Base-by-base conservation (phyloP, 2,797 vertebrate genomes). In the Nannoperca australis region DNA sequence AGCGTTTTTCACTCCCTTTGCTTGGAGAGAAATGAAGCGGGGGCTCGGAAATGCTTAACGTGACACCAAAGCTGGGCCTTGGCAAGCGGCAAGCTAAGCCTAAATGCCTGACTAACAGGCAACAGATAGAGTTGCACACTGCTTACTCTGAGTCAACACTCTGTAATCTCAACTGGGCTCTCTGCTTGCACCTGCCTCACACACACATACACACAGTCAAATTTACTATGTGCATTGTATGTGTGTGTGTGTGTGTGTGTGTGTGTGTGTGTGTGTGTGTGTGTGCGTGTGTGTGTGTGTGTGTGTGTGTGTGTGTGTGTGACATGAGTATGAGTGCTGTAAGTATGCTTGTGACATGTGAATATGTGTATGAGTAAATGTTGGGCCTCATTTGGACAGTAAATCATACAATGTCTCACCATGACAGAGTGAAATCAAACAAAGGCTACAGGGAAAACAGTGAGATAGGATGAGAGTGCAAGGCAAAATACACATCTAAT, bases 111-210 rank as follows among this genome's bases (percentile, higher is more conserved):
- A 94, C 94, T 95, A 95, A 95, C 95, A 95, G 87, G 86, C 86
- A 60, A 72, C 87, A 92, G 93, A 93, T 97, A 95, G 88, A 83
- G 82, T 97, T 97, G 94, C 96, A 96, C 93, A 70, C 84, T 92
- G 87, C 95, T 95, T 94, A 96, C 95, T 96, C 95, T 95, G 94
- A 96, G 94, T 96, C 96, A 96, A 97, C 95, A 96, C 95, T 96
- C 94, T 96, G 94, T 95, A 96, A 96, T 96, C 95, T 96, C 95
- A 95, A 95, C 94, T 92, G 94, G 88, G 89, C 92, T 91, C 92
- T 95, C 92, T 92, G 89, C 90, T 96, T 96, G 93, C 96, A 95
- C 86, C 92, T 94, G 91, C 94, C 93, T 94, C 92, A 89, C 94
- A 89, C 93, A 93, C 91, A 94, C 92, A 93, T 91, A 91, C 79